Base-by-base conservation (phyloP, 2,888 invertebrate species). In the Stenichneumon culpator region DNA sequence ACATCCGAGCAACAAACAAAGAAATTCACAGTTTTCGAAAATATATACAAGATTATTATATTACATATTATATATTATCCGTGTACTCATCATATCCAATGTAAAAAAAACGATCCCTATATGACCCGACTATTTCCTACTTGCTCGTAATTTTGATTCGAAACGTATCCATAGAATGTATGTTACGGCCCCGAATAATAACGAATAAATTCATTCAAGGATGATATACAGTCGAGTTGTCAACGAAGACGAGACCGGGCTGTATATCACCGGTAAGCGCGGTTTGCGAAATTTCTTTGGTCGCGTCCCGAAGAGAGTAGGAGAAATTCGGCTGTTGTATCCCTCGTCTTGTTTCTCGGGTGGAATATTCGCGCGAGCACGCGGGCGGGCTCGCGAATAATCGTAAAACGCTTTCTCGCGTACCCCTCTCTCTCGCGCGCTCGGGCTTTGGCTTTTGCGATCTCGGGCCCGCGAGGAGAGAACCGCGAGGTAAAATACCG, bases 251-350 rank as follows among this genome's bases (percentile, higher is more conserved):
- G 88, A 87, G 74, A 79, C 79, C 44, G 63, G 79, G 84, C 67
- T 80, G 80, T 84, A 84, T 84, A 84, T 84, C 80, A 84, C 68
- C 47, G 67, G 72, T 68, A 75, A 60, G 72, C 67, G 50, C 44
- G 83, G 87, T 83, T 86, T 89, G 84, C 89, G 87, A 84, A 81
- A 85, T 84, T 85, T 80, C 87, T 87, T 86, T 86, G 86, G 83
- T 87, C 79, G 65, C 28, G 68, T 81, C 22, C 36, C 16, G 63
- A 32, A 28, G 63, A 28, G 63, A 63, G 63, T 63, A 32, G n/a
- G 63, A 28, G 63, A 63, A 74, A 83, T 79, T 74, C 83, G 74
- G 50, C 65, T 70, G 44, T 79, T 67, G 80, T 82, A 79, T 83
- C 68, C 77, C 79, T 74, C 77, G 74, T 67, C 65, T 74, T 16